A percentile compares a stretch with the other conserved stretches of the same genome.
Conservation (phyloP, 2,797 vertebrate species). For the Gambelia wislizenii region DNA sequence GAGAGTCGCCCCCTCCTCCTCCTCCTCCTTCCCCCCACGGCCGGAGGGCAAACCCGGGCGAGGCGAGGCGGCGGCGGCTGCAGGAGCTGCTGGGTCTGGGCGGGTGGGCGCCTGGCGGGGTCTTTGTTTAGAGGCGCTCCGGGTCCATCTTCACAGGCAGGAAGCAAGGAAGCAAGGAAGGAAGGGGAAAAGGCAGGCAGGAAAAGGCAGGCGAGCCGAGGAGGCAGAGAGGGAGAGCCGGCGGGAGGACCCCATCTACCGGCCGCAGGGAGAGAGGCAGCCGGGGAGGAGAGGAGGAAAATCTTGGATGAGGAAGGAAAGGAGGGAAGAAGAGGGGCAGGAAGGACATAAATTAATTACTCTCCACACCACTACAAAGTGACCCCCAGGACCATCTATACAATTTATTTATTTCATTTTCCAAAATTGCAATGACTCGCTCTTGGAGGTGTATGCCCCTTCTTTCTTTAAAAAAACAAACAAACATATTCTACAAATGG, state of each 20-base stretch:
- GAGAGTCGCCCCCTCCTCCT: background rate
- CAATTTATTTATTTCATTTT: too few species aligned
- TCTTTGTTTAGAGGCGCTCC: conserved; percentile 37
- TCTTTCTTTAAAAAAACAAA: too few species aligned
- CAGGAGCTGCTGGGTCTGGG: background rate
- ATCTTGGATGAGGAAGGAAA: too few species aligned
- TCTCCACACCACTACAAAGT: too few species aligned
- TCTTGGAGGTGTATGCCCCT: too few species aligned
- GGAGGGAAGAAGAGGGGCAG: too few species aligned
- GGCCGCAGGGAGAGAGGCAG: conserved; percentile 24
- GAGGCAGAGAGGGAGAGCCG: background rate
- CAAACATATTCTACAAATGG: too few species aligned
- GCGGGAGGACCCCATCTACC: conserved; percentile 14
- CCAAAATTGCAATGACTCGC: too few species aligned
- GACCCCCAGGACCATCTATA: too few species aligned
- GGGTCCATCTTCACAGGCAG: conserved; percentile 33
- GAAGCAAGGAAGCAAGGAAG: background rate
- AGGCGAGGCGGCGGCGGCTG: background rate
- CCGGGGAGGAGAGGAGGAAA: background rate
- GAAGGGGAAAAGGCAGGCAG: background rate
- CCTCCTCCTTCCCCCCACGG: background rate
- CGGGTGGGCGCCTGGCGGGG: background rate
- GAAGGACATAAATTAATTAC: too few species aligned
- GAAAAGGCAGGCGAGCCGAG: background rate
- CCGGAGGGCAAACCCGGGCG: conserved; percentile 6